phyloP scores from a whole-genome alignment of 2,113 vertebrate genomes.

The Cinclus cinclus region DNA sequence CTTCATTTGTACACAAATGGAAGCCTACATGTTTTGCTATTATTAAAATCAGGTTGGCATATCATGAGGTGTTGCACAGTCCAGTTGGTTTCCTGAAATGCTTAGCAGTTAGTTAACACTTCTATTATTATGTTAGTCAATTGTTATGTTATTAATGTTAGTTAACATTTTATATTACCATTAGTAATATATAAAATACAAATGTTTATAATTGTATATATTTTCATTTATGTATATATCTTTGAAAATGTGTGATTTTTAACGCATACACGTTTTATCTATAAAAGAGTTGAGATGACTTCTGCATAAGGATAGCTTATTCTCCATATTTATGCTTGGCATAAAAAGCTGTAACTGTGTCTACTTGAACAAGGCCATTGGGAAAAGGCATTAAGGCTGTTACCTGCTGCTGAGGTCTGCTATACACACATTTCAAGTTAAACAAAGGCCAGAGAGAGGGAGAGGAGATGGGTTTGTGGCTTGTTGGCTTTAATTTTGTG shows the following conservation, averaged over 20 bases:
- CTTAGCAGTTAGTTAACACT: background rate
- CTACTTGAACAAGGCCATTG: background rate
- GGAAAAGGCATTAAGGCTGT: background rate
- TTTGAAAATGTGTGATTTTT: background rate
- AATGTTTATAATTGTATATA: background rate
- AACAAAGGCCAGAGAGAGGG: background rate
- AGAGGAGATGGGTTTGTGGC: background rate
- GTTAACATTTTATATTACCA: background rate
- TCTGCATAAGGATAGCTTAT: background rate
- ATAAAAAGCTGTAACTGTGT: background rate
- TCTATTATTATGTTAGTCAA: no score
- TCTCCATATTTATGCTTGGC: background rate
- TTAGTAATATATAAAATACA: background rate
- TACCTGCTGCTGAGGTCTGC: background rate
- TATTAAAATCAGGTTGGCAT: conserved; percentile 20
- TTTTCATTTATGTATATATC: background rate
- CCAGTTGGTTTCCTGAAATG: background rate
- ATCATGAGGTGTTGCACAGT: background rate
- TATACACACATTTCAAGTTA: background rate
- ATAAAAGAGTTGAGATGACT: background rate
- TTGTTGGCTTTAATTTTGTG: background rate
- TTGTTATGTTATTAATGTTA: no score
- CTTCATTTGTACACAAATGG: background rate
- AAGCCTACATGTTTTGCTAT: conserved; percentile 4
- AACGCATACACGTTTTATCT: background rate